A percentile compares a stretch with the other conserved stretches of the same genome.
These are phyloP conservation scores for Cephus sareptanus DNA, from an alignment of 2,888 invertebrate genomes.

Conservation along the genomic window DNA sequence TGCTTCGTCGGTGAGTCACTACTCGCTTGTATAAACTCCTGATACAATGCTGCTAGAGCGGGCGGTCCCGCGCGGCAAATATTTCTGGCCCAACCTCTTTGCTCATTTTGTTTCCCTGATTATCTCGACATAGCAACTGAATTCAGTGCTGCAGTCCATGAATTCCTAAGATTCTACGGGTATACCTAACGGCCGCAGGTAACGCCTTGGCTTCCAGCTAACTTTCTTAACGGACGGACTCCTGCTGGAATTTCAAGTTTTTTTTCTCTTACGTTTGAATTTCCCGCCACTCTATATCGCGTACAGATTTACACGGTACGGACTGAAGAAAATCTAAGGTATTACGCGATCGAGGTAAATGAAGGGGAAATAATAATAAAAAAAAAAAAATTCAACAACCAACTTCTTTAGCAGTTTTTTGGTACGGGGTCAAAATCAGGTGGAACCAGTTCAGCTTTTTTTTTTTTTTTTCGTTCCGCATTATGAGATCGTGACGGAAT, in stretches of 20 bases:
- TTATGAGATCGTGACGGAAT: background rate
- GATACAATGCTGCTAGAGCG: slow-evolving; percentile 44
- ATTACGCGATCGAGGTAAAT: background rate
- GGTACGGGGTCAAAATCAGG: background rate
- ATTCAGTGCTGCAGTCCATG: slow-evolving; percentile 61
- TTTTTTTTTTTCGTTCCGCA: background rate
- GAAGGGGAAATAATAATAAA: background rate
- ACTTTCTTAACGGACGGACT: background rate
- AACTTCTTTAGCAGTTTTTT: background rate
- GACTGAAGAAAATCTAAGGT: background rate
- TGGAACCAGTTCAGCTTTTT: background rate
- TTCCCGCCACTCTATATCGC: background rate
- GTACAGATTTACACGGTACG: background rate
- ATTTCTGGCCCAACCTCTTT: slow-evolving; percentile 25
- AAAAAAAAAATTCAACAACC: background rate
- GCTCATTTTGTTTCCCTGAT: slow-evolving; percentile 32
- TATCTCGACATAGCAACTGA: slow-evolving; percentile 58
- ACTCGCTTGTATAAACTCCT: slow-evolving; percentile 33
- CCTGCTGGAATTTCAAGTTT: background rate
- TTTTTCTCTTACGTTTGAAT: background rate
- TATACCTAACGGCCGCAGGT: slow-evolving; percentile 36
- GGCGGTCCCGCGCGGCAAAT: slow-evolving; percentile 62
- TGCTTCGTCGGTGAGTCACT: background rate
- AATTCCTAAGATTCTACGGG: slow-evolving; percentile 58
- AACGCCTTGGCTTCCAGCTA: background rate